Conservation (phyloP, 2,888 invertebrate genomes). For the Drosophila rubida region DNA sequence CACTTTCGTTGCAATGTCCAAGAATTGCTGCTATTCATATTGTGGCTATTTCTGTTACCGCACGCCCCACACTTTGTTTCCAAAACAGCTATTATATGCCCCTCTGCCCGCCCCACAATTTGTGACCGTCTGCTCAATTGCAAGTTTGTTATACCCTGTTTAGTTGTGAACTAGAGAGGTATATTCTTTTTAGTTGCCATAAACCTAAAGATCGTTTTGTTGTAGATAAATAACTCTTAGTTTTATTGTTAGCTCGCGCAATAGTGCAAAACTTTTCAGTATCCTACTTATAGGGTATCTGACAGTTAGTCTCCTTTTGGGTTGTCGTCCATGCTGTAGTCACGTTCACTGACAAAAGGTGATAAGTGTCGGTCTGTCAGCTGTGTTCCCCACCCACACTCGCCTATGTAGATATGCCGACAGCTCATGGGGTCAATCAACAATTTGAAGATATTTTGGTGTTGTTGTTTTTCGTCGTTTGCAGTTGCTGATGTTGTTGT, state of each 20-base stretch:
- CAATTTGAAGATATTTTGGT: slow-evolving; percentile 59
- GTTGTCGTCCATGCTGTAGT: slow-evolving; percentile 25
- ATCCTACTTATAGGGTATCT: slow-evolving; percentile 10
- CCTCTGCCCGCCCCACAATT: not conserved
- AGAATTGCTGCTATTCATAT: slow-evolving; percentile 43
- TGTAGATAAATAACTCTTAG: too few species aligned
- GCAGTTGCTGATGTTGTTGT: slow-evolving; percentile 34
- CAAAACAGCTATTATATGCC: slow-evolving; percentile 38
- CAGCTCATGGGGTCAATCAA: slow-evolving; percentile 66
- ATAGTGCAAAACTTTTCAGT: not conserved
- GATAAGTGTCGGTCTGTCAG: slow-evolving; percentile 65
- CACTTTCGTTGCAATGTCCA: slow-evolving; percentile 67
- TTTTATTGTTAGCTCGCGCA: not conserved
- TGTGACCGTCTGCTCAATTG: slow-evolving; percentile 10
- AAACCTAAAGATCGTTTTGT: not conserved
- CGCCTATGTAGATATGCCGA: slow-evolving; percentile 31
- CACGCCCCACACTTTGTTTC: slow-evolving; percentile 25
- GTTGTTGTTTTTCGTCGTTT: slow-evolving; percentile 33
- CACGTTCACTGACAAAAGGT: slow-evolving; percentile 66
- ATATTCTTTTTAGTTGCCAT: not conserved
- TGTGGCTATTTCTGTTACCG: slow-evolving; percentile 34
- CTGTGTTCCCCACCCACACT: slow-evolving; percentile 52
- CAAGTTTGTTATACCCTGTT: slow-evolving; percentile 28
- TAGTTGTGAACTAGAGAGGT: not conserved
- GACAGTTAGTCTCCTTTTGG: not conserved